Base-by-base conservation (phyloP, 2,888 invertebrate species). In the Mythimna lalbum region DNA sequence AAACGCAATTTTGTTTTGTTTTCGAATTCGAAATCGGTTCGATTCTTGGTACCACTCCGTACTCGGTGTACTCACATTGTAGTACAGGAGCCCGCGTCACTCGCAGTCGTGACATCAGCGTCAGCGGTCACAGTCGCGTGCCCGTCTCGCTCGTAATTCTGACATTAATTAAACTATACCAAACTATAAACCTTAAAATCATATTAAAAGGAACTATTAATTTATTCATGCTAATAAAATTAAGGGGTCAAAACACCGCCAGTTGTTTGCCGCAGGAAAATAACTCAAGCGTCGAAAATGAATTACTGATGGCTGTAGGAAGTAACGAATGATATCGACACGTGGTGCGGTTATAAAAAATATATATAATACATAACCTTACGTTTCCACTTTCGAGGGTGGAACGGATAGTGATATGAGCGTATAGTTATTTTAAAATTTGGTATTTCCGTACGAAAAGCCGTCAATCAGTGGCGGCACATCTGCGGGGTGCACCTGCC, bases 1-100 rank as follows among this genome's bases (percentile, higher is more conserved):
- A 96, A 96, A 93, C 88, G 91, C 90, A 90, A 92, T 91, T 93
- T 88, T 89, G 91, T 94, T 95, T 93, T 92, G 92, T 94, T 94
- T 93, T 93, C 88, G 87, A 89, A 89, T 88, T 89, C 88, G 82
- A 88, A 89, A 88, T 90, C 88, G 85, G 78, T 80, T 92, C 89
- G 89, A 91, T 92, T 90, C 88, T 84, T 82, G 80, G 88, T 88
- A 89, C 76, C 43, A 61, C 57, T 50, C 59, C 53, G 55, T 47
- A 68, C 73, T 50, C 50, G 63, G 33, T 27, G 63, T 43, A 57
- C 68, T 70, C 76, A 76, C 74, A 73, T 77, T 81, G 81, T 81
- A 80, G 68, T 80, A 71, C 82, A 81, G 79, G 76, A 82, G 80
- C 69, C 65, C 65, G 73, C 84, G 79, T 82, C 81, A 79, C 81